Conservation (phyloP, 2,113 vertebrate species). For the Anguilla rostrata region DNA sequence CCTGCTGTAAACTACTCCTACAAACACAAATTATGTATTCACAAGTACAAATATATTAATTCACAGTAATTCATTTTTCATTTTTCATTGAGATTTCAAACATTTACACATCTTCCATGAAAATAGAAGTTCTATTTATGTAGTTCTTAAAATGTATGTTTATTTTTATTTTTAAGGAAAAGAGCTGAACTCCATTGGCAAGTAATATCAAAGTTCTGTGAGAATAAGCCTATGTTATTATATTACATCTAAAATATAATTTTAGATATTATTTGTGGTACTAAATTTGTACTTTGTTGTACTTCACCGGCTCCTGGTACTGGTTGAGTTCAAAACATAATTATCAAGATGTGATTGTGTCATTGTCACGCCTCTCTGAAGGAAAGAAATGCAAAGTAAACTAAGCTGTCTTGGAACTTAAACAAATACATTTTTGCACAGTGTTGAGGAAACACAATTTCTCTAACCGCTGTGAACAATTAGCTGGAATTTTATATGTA, state of each 20-base stretch:
- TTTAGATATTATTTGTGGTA: no score
- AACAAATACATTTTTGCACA: conserved; percentile 10
- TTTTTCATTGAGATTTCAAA: no score
- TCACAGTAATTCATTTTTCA: no score
- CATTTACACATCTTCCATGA: no score
- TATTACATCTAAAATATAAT: background rate
- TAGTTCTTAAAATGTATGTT: background rate
- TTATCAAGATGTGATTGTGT: background rate
- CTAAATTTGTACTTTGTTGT: no score
- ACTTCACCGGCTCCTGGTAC: no score
- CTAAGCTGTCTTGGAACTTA: background rate
- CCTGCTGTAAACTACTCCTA: no score
- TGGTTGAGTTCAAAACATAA: background rate
- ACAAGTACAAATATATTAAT: no score
- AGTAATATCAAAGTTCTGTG: background rate
- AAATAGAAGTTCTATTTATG: no score
- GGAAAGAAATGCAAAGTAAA: background rate
- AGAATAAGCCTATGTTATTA: background rate
- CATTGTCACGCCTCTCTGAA: background rate
- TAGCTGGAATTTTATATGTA: conserved; percentile 30
- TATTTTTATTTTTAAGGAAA: background rate
- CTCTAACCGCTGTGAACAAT: conserved; percentile 29
- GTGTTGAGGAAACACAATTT: conserved; percentile 29
- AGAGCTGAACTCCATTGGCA: background rate
- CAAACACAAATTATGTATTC: no score